Evolutionary conservation across 2,888 invertebrate genomes (phyloP), one percentile per base, ranked within the genome.

Genomic region (Mellilla xanthometata): DNA sequence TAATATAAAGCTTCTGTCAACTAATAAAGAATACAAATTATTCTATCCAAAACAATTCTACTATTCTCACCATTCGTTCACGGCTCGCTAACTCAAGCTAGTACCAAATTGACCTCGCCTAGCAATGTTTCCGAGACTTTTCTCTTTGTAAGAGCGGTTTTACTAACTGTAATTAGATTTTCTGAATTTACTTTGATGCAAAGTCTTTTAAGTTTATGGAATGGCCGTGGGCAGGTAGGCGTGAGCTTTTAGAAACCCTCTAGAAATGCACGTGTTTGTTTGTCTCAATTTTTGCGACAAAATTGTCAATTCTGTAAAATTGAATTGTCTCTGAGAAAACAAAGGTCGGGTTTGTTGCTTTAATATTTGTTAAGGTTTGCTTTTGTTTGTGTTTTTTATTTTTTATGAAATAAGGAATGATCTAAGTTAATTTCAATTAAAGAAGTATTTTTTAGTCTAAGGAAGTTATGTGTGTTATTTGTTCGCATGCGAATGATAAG

Each of bases 111-210:
- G 47, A 42, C 47, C 41, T 48, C 40, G 23, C 36, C 33, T 36
- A 28, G 6, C 27, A 39, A 11, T 42, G 29, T 40, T n/a, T 34
- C 31, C 23, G 19, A 48, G 47, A 41, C 41, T 48, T 47, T 47
- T 48, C 41, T 42, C 41, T 48, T 30, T 38, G 29, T 33, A 38
- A 41, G 39, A 41, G 41, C 41, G 49, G 54, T 52, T 52, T 55
- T 45, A 38, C 43, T 51, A 54, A 63, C 67, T 59, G 63, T 73
- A 72, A 75, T 74, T 69, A 71, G 61, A 68, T 73, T 67, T 54
- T 41, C 54, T 31, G 56, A 60, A 66, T 70, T 54, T 62, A 69
- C 69, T 63, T 62, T 49, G 53, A 59, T 44, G 52, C 46, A 51
- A n/a, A 63, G 63, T 59, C 63, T 70, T 60, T 58, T 65, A 65